Evolutionary conservation across 1,140 invertebrate species (phyloP), one percentile per base, ranked within the genome.

Genomic region (Bemisia tabaci): DNA sequence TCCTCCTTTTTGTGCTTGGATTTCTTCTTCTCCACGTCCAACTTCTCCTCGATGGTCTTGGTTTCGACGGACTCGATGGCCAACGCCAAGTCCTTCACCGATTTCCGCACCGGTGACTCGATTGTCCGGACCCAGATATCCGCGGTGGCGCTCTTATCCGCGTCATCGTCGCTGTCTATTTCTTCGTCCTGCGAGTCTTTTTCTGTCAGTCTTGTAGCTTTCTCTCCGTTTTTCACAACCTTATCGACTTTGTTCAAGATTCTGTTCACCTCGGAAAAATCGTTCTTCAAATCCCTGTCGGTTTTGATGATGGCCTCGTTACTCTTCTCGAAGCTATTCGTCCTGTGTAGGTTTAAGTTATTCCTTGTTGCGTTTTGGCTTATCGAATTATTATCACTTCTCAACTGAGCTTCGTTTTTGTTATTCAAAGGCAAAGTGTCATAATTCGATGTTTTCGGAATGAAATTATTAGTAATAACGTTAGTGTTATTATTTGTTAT

Each of bases 121-220:
- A 74, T 74, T 1, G 73, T 68, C 26, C 73, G 60, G 2, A 74
- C 72, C 73, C 73, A 74, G 26, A 74, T 74, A 39, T 74, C 73
- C 9, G 73, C 73, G 2, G 73, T 72, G 24, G 71, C 73, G 22
- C 72, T 72, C 63, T 72, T 70, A 23, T 74, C 73, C 17, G 24
- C 64, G 21, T 66, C 64, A n/a, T 24, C 61, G 12, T 24, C 23
- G 2, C 12, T 26, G 23, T 63, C 26, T 12, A 27, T 62, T 1
- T 39, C 59, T 11, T 62, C 60, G 11, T 61, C 65, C 22, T 61
- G 60, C 60, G 62, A 39, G 12, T 48, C 63, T 11, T 26, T 67
- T 26, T 63, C 66, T 22, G 60, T 62, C 33, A 63, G n/a, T 62
- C 61, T 67, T 21, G 66, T 59, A 12, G 66, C 59, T 63, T 67